Conservation (phyloP, 2,797 vertebrate species). For the Pseudocheirus occidentalis region DNA sequence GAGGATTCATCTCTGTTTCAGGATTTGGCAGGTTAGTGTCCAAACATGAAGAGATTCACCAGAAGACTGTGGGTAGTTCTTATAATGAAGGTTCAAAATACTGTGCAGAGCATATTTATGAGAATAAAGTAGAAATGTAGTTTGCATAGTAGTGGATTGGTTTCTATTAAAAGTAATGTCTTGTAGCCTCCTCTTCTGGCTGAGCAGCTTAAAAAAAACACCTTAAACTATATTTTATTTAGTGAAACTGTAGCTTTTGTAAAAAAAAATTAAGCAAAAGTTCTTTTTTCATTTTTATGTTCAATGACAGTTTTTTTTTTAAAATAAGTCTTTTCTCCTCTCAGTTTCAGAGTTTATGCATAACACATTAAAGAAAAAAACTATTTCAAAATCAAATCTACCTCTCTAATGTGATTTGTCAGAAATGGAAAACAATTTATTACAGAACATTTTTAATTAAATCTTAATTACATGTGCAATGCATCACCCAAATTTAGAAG, state of each 20-base stretch:
- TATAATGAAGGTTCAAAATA: constrained; percentile 54
- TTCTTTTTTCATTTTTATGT: constrained; percentile 34
- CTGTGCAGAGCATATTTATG: constrained; percentile 15
- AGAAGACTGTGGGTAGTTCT: constrained; percentile 47
- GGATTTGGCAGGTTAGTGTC: constrained; percentile 96
- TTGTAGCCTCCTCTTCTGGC: constrained; percentile 29
- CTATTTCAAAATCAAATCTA: constrained; percentile 80
- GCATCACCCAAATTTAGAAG: constrained; percentile 79
- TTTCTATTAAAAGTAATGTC: constrained; percentile 25
- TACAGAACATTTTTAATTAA: constrained; percentile 82
- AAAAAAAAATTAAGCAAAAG: constrained; percentile 50
- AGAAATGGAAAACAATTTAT: constrained; percentile 83
- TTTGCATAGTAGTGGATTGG: constrained; percentile 16
- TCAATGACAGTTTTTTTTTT: neutral
- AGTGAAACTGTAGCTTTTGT: constrained; percentile 48
- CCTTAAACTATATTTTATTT: constrained; percentile 9
- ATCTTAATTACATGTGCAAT: constrained; percentile 81
- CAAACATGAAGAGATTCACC: constrained; percentile 38
- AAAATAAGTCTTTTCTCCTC: constrained; percentile 3
- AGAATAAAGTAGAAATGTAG: constrained; percentile 46
- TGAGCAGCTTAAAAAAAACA: neutral
- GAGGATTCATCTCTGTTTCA: constrained; percentile 92
- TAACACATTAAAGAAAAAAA: constrained; percentile 77
- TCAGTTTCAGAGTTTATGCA: constrained; percentile 74
- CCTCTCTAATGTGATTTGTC: constrained; percentile 79